phyloP scores from a whole-genome alignment of 2,888 invertebrate genomes.

The Cancer borealis region DNA sequence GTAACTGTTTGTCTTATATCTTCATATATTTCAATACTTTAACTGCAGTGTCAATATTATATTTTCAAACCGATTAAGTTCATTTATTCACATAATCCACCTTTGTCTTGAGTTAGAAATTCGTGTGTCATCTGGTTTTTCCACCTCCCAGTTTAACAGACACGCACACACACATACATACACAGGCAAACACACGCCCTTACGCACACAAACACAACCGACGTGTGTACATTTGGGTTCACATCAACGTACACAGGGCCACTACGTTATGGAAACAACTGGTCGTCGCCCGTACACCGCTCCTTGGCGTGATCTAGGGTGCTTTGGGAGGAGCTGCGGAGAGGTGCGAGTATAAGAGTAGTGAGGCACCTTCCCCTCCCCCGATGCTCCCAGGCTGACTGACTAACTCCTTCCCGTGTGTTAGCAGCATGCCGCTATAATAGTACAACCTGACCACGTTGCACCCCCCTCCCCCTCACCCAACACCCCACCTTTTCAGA shows the following conservation, averaged over 20 bases:
- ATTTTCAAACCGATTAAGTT: neutral
- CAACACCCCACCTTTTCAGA: neutral
- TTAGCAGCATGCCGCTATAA: neutral
- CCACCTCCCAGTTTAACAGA: neutral
- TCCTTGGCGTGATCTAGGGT: no score
- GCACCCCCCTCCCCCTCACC: neutral
- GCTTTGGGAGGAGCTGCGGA: neutral
- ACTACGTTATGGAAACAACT: neutral
- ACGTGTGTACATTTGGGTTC: neutral
- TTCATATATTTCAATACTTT: neutral
- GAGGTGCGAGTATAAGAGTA: neutral
- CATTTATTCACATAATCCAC: neutral
- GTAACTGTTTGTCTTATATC: neutral
- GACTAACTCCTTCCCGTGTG: neutral
- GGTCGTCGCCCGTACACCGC: neutral
- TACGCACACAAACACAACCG: conserved; percentile 11
- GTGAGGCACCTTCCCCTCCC: neutral
- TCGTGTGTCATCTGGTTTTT: neutral
- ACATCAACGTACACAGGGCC: neutral
- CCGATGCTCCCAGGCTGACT: neutral
- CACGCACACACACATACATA: conserved; percentile 30
- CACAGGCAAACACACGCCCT: neutral
- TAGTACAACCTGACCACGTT: neutral
- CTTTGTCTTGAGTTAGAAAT: neutral
- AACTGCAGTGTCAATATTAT: neutral